A percentile compares a stretch with the other conserved stretches of the same genome.
Evolutionary conservation across 2,888 invertebrate species (phyloP).

Genomic region (Lumbricus terrestris): DNA sequence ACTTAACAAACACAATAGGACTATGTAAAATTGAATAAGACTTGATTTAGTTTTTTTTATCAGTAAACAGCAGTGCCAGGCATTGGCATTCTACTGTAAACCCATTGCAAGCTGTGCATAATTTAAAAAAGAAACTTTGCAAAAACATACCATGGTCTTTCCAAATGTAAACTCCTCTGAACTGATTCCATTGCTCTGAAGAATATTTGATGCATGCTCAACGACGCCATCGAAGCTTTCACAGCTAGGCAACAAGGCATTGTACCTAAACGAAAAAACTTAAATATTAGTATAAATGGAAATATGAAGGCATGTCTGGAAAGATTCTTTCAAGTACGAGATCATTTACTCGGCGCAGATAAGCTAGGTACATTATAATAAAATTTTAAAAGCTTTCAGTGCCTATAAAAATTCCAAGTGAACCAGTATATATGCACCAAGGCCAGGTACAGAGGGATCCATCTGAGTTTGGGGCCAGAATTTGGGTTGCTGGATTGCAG

Average conservation of each 20-base stretch:
- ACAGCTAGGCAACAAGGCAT: neutral
- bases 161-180: slow-evolving; percentile 8
- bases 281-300: neutral
- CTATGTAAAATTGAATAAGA: neutral
- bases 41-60: neutral
- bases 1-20: neutral
- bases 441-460: neutral
- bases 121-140: neutral
- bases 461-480: neutral
- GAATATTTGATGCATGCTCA: neutral
- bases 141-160: neutral
- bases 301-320: neutral
- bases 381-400: no score
- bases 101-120: neutral
- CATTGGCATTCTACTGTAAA: neutral
- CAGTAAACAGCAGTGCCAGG: neutral
- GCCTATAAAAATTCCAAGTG: no score
- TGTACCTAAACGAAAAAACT: neutral
- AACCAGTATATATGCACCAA: neutral
- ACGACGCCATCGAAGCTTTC: neutral
- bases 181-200: neutral
- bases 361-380: no score
- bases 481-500: no score
- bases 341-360: no score
- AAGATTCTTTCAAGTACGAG: neutral